These are phyloP conservation scores for Nezara viridula DNA, from an alignment of 2,888 invertebrate species.

Conservation along the genomic window DNA sequence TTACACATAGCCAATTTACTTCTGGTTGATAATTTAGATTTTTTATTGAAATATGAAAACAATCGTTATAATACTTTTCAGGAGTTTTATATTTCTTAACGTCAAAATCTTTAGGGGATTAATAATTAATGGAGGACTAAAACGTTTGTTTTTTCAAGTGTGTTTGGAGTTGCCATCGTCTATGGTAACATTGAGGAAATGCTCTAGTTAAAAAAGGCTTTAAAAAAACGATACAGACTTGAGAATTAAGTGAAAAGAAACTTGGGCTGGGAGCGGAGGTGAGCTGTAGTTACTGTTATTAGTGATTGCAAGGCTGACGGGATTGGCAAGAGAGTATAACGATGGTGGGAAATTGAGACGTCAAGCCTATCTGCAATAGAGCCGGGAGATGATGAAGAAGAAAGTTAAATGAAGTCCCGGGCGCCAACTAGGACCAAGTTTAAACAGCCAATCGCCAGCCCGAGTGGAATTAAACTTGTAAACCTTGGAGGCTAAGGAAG, in stretches of 20 bases:
- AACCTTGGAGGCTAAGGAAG: conserved; percentile 53
- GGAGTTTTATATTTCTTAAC: too few species aligned
- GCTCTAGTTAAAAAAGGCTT: background rate
- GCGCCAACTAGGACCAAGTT: conserved; percentile 52
- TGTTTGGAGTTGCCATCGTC: too few species aligned
- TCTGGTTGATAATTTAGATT: too few species aligned
- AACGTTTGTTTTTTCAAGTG: too few species aligned
- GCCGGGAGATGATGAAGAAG: conserved; percentile 50
- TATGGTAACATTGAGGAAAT: too few species aligned
- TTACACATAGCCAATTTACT: too few species aligned
- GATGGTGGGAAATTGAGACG: conserved; percentile 41
- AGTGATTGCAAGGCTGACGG: conserved; percentile 6
- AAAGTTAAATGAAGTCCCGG: conserved; percentile 54
- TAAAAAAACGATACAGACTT: background rate
- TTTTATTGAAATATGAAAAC: too few species aligned
- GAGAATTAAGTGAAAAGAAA: conserved; percentile 10
- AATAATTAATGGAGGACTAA: too few species aligned
- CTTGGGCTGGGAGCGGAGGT: background rate
- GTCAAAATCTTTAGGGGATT: too few species aligned
- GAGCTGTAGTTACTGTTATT: background rate
- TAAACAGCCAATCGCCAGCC: conserved; percentile 49
- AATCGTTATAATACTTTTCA: too few species aligned
- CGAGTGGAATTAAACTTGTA: conserved; percentile 58
- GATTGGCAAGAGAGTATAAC: conserved; percentile 11
- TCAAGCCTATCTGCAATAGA: conserved; percentile 50